Evolutionary conservation across 2,888 invertebrate species (phyloP), one percentile per base, ranked within the genome.

Genomic region (Caenorhabditis becei): DNA sequence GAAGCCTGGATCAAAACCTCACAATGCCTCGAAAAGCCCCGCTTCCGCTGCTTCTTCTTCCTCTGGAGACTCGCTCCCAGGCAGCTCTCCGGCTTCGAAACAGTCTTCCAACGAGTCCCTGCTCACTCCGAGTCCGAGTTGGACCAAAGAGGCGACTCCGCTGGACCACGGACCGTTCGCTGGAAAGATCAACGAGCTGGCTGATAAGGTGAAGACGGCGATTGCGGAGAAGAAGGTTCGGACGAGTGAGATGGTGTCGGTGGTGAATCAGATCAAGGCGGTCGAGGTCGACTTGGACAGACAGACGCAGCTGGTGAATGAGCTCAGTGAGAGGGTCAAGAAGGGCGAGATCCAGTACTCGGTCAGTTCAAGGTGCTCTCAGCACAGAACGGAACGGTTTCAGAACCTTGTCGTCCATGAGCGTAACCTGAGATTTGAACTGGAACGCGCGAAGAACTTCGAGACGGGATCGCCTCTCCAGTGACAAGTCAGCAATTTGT

Each of bases 201-300:
- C 62, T 0, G 49, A 16, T 37, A 56, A 72, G 41, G 56, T 79
- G 41, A 79, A 63, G 24, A 67, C 53, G 24, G 59, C 67, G 20
- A 44, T 59, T 23, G 82, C 61, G 28, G 79, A 78, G 53, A 85
- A 85, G 62, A 80, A 82, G 16, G 54, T 28, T 18, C 63, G 37
- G 47, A 56, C 71, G 28, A 49, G 62, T 37, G 67, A 70, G 44
- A 78, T 85, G 81, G 66, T 79, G 18, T 51, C 54, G 5, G 79
- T 69, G 47, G 63, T 85, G 44, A 85, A 82, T 61, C 79, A 85
- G 54, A 77, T 85, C 32, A 84, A 84, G 54, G 32, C 62, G 11
- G 47, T 82, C 53, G 82, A 85, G 28, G 83, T 80, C 7, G 82
- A 85, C 20, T 66, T 85, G 51, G 85, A 84, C 66, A 70, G 82